Evolutionary conservation across 1,140 invertebrate genomes (phyloP).

Genomic region (Pseudomyrmex flavicornis): DNA sequence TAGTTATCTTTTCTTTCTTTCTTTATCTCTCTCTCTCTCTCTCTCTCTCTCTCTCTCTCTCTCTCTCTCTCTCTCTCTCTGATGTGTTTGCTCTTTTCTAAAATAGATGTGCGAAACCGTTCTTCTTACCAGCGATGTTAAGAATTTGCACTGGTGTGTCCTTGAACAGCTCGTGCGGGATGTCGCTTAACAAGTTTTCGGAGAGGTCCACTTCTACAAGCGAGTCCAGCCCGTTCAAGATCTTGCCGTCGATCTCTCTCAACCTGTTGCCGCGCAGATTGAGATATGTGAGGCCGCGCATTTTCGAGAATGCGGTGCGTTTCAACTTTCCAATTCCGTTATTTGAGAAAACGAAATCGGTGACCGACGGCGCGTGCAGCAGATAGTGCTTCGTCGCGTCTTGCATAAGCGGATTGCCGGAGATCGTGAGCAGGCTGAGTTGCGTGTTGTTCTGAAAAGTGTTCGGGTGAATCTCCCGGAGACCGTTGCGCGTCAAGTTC

Average conservation of each 20-base stretch:
- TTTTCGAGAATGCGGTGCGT: slow-evolving; percentile 87
- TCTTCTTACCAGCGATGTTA: slow-evolving; percentile 76
- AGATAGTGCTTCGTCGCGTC: slow-evolving; percentile 85
- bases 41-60: too few relatives aligned
- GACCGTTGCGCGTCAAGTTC: slow-evolving; percentile 88
- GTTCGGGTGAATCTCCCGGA: slow-evolving; percentile 88
- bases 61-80: background rate
- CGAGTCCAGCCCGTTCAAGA: slow-evolving; percentile 86
- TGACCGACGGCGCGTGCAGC: slow-evolving; percentile 87
- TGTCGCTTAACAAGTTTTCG: slow-evolving; percentile 86
- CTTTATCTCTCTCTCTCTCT: background rate
- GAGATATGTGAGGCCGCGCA: slow-evolving; percentile 87
- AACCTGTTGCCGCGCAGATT: slow-evolving; percentile 88
- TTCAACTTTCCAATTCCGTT: slow-evolving; percentile 88
- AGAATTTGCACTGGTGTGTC: slow-evolving; percentile 87
- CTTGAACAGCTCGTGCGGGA: slow-evolving; percentile 87
- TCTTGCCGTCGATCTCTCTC: slow-evolving; percentile 86
- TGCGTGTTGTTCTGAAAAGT: slow-evolving; percentile 88
- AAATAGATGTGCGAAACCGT: background rate
- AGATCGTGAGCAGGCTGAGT: slow-evolving; percentile 88
- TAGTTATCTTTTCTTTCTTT: background rate
- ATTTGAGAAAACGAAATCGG: slow-evolving; percentile 88
- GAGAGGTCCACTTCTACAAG: slow-evolving; percentile 89
- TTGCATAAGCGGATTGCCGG: slow-evolving; percentile 87
- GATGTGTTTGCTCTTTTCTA: background rate